A percentile compares a stretch with the other conserved stretches of the same genome.
Evolutionary conservation across 2,113 vertebrate genomes (phyloP).

Genomic region (Aspiorhynchus laticeps): DNA sequence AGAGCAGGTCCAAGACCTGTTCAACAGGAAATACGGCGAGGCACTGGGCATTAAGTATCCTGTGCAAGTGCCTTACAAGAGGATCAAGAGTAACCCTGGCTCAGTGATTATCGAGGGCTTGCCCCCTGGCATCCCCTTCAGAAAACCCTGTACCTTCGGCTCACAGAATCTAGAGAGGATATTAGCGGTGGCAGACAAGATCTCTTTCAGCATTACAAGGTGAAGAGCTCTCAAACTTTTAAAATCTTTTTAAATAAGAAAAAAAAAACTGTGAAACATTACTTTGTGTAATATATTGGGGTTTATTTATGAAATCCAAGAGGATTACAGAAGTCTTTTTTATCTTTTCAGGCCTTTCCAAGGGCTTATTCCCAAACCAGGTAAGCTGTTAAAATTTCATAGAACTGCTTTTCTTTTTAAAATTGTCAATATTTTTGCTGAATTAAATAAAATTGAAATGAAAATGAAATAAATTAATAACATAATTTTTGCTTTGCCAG

Average conservation of each 20-base stretch:
- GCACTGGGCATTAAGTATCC: slow-evolving; percentile 98
- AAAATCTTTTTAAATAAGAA: neutral
- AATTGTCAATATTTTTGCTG: neutral
- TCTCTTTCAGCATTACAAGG: slow-evolving; percentile 97
- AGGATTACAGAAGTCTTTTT: too few species aligned
- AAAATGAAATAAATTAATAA: neutral
- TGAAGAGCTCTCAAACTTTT: slow-evolving; percentile 58
- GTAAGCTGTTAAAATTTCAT: slow-evolving; percentile 69
- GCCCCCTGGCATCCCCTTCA: slow-evolving; percentile 94
- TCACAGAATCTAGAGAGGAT: slow-evolving; percentile 98
- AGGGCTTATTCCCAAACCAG: slow-evolving; percentile 98
- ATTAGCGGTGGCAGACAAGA: slow-evolving; percentile 93
- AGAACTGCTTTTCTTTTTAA: neutral
- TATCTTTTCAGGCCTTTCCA: slow-evolving; percentile 90
- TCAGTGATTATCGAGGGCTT: slow-evolving; percentile 95
- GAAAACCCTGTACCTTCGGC: slow-evolving; percentile 97
- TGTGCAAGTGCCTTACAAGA: slow-evolving; percentile 97
- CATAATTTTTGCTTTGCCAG: slow-evolving; percentile 60
- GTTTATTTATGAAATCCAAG: too few species aligned
- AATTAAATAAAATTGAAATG: too few species aligned
- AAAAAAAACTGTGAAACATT: neutral
- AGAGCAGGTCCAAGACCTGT: slow-evolving; percentile 97
- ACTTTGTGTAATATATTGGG: neutral
- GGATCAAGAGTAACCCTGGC: slow-evolving; percentile 97
- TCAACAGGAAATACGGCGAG: slow-evolving; percentile 99